Evolutionary conservation across 2,797 vertebrate species (phyloP), one percentile per base, ranked within the genome.

Genomic region (Melanotaenia maccullochi): DNA sequence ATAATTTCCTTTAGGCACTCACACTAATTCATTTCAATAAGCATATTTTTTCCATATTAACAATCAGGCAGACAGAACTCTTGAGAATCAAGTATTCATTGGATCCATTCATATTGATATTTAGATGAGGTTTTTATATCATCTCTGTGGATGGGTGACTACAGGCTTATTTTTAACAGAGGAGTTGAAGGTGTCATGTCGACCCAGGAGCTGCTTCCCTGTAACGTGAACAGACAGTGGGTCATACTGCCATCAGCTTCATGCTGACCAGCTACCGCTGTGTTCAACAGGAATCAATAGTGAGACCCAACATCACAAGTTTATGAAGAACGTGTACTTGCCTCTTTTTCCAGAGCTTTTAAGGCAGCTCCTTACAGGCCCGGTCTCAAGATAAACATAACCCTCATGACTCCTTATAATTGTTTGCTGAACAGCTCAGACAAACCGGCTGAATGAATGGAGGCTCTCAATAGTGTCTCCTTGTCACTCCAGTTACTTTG

Each of bases 221-320:
- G 65, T 60, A 60, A 77, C 62, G 67, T 67, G 55, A 90, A 92
- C 68, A 79, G 84, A 90, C 92, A 89, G 63, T 6, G 3, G 77
- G 85, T 91, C 93, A 90, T 24, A 86, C 85, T 88, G 78, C 91
- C 92, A 92, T 85, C 88, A 89, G 87, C 91, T 88, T 86, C 81
- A 79, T 79, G 85, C 86, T 92, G 91, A 94, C 93, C 90, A 86
- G 85, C 89, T 85, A 83, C 82, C 83, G 42, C 78, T 91, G 90
- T 63, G 22, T 86, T 78, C 68, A 88, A 90, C 85, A 90, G 65
- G 65, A 93, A 95, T 95, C 94, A 92, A 95, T 95, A 92, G 75
- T 60, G 52, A 84, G 74, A 74, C 69, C 73, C 69, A 75, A 71
- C 79, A 81, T 78, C 86, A 77, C 85, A 67, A 68, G 79, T 86